Evolutionary conservation across 2,888 invertebrate species (phyloP).

Genomic region (Melieria picta): DNA sequence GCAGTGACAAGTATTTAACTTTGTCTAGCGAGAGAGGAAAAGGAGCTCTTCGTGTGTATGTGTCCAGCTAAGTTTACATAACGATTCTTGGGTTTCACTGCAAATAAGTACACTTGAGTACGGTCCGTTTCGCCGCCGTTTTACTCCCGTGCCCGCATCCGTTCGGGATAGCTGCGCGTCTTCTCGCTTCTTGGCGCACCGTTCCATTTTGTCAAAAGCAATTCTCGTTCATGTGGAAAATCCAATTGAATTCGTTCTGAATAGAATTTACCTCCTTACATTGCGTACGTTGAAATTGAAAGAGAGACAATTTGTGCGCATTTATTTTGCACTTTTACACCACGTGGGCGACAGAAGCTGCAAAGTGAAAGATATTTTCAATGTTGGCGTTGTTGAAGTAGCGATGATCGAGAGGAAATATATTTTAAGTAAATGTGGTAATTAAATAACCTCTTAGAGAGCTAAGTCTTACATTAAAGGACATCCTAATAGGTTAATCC

Average conservation of each 20-base stretch:
- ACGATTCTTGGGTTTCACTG: slow-evolving; percentile 10
- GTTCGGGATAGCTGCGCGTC: no score
- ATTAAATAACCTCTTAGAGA: no score
- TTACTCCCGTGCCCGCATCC: background rate
- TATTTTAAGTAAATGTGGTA: no score
- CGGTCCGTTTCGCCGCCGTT: background rate
- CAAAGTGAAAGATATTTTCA: no score
- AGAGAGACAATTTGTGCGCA: slow-evolving; percentile 35
- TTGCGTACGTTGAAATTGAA: slow-evolving; percentile 14
- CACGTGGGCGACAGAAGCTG: no score
- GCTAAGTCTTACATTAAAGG: no score
- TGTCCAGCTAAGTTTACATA: slow-evolving; percentile 22
- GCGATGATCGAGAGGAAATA: no score
- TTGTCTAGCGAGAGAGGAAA: background rate
- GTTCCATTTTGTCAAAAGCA: slow-evolving; percentile 29
- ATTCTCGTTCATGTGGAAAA: slow-evolving; percentile 37
- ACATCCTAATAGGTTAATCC: no score
- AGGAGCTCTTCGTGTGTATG: background rate
- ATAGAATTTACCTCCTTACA: slow-evolving; percentile 7
- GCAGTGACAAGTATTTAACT: slow-evolving; percentile 15
- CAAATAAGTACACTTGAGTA: slow-evolving; percentile 22
- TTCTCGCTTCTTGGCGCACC: no score
- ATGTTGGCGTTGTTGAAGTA: no score
- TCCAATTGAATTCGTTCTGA: slow-evolving; percentile 33
- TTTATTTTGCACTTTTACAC: slow-evolving; percentile 33